phyloP scores from a whole-genome alignment of 92 coral and sea anemone species.

The Paramuricea clavata region DNA sequence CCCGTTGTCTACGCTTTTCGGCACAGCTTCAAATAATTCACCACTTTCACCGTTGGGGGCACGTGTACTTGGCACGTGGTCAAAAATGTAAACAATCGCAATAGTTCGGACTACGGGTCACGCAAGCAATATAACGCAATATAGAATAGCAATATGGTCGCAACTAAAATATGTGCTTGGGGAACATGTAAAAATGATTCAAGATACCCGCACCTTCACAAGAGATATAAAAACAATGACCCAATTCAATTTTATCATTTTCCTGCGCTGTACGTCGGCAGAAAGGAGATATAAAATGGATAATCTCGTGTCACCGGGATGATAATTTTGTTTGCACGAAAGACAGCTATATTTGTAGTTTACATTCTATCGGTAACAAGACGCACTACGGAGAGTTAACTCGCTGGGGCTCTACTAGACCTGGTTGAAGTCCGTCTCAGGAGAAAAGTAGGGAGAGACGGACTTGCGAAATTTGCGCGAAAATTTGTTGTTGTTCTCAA shows the following conservation, averaged over 20 bases:
- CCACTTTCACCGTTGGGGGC: background rate
- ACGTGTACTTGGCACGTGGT: slow-evolving; percentile 42
- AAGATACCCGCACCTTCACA: slow-evolving; percentile 5
- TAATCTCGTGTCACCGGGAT: slow-evolving; percentile 20
- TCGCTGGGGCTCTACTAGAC: too few species aligned
- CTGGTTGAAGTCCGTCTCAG: too few species aligned
- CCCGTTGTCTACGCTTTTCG: too few species aligned
- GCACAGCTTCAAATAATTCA: too few species aligned
- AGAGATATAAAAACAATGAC: background rate
- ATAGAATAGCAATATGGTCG: background rate
- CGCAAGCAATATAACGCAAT: background rate
- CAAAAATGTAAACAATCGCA: slow-evolving; percentile 29
- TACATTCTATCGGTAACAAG: slow-evolving; percentile 25
- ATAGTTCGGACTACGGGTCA: slow-evolving; percentile 40
- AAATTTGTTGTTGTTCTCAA: too few species aligned
- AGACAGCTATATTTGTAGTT: slow-evolving; percentile 35
- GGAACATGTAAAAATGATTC: slow-evolving; percentile 21
- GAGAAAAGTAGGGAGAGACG: too few species aligned
- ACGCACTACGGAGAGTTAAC: too few species aligned
- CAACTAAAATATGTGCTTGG: slow-evolving; percentile 12
- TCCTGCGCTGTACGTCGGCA: slow-evolving; percentile 19
- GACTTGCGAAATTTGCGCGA: too few species aligned
- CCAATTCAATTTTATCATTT: slow-evolving; percentile 15
- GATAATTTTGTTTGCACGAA: slow-evolving; percentile 16
- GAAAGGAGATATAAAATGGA: slow-evolving; percentile 26